Percentiles rank a stretch among this genome's conserved stretches.
Conservation (phyloP, 2,888 invertebrate genomes). For the Diarsia brunnea region DNA sequence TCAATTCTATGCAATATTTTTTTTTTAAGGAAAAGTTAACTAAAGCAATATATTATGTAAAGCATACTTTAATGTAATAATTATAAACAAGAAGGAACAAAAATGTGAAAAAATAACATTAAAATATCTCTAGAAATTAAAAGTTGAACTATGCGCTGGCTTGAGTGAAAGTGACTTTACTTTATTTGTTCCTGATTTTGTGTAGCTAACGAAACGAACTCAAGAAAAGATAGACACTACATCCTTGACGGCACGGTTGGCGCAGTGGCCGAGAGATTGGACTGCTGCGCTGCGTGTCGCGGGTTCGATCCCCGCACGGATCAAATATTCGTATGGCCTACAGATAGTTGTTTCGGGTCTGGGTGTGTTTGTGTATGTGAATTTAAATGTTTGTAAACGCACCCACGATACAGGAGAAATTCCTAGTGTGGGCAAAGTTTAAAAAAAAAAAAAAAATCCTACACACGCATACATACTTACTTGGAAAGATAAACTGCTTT, state of each 20-base stretch:
- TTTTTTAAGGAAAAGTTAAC: too few species aligned
- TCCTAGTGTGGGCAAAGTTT: too few species aligned
- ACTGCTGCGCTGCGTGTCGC: too few species aligned
- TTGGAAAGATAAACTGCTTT: background rate
- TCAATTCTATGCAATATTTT: too few species aligned
- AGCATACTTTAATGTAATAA: background rate
- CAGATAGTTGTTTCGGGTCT: too few species aligned
- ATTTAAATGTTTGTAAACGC: too few species aligned
- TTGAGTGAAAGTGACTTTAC: background rate
- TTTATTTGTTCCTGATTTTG: background rate
- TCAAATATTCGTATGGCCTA: too few species aligned
- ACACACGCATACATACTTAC: background rate
- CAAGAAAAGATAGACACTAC: background rate
- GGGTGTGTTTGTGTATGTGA: too few species aligned
- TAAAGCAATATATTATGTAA: background rate
- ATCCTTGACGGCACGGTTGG: too few species aligned
- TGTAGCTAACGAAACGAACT: background rate
- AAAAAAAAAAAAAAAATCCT: rapidly evolving
- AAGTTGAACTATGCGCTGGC: background rate
- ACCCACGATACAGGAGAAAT: too few species aligned
- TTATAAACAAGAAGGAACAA: background rate
- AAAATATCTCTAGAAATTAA: background rate
- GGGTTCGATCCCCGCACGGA: too few species aligned
- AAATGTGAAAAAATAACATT: background rate
- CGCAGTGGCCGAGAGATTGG: too few species aligned